Evolutionary conservation across 2,113 vertebrate species (phyloP), one percentile per base, ranked within the genome.

Genomic region (Trichechus manatus): DNA sequence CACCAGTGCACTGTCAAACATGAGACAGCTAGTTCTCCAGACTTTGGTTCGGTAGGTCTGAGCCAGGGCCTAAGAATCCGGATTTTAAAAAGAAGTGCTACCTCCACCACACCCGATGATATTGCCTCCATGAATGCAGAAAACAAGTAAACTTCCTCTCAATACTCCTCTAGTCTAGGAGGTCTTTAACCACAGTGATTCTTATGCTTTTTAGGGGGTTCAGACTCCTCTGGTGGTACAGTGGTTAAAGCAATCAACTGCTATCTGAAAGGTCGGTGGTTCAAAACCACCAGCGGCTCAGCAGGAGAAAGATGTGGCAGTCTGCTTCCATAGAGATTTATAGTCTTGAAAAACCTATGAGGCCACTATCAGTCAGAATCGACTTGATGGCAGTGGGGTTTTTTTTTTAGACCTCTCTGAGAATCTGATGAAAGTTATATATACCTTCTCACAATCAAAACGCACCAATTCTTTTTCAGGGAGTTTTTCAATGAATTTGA

Each of bases 391-490:
- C 11, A 56, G 13, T 15, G 15, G 15, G 53, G 15, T 56, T 56
- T 56, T 56, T 56, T 56, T 56, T 17, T 56, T 56, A 68, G 29
- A 33, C 66, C 66, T 4, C 29, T 33, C 17, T 66, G 78, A 72
- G 42, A 93, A 78, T 74, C 22, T 47, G 20, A 44, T 66, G 33
- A 86, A 77, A 42, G 8, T 39, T 64, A 63, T 5, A 63, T 5
- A 96, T 17, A 74, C 15, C 29, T 63, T 96, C 39, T 92, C 11
- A 3, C 31, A 56, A 92, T 47, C 10, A 80, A 89, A 95, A 70
- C 6, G 2, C 25, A 83, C 9, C 81, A 64, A 9, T 3, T 66
- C 33, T 42, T 96, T 93, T 75, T 53, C 22, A 68, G 66, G 3
- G 59, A 68, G 29, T 10, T 68, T 68, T 68, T 68, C 29, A 68